Evolutionary conservation across 2,888 invertebrate genomes (phyloP).

Genomic region (Lepidonotus clava): DNA sequence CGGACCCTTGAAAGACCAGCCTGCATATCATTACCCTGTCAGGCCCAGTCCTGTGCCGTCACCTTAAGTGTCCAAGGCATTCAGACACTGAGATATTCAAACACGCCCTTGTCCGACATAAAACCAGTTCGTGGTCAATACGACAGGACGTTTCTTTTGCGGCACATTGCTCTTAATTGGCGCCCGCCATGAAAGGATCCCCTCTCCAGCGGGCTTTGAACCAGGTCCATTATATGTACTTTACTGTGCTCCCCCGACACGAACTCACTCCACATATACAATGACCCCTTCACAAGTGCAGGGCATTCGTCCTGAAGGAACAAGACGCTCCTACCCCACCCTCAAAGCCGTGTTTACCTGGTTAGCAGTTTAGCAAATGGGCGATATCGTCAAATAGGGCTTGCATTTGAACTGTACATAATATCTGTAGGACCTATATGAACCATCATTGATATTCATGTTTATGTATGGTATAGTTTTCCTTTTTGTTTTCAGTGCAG

Average conservation of each 20-base stretch:
- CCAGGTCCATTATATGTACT: background rate
- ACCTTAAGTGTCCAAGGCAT: background rate
- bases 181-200: background rate
- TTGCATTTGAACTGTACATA: too few species aligned
- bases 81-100: background rate
- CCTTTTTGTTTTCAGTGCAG: too few species aligned
- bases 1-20: background rate
- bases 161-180: background rate
- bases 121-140: background rate
- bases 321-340: too few species aligned
- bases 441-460: too few species aligned
- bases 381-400: too few species aligned
- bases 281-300: background rate
- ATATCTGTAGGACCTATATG: too few species aligned
- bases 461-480: too few species aligned
- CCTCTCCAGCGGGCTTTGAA: background rate
- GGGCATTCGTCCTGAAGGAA: background rate
- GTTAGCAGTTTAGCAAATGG: too few species aligned
- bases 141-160: background rate
- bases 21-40: background rate
- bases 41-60: background rate
- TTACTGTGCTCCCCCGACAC: background rate
- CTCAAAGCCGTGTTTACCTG: too few species aligned
- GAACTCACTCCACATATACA: background rate
- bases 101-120: slow-evolving; percentile 1